These are phyloP conservation scores for Steatocranus sp. DNA, from an alignment of 2,797 vertebrate species.

Conservation along the genomic window DNA sequence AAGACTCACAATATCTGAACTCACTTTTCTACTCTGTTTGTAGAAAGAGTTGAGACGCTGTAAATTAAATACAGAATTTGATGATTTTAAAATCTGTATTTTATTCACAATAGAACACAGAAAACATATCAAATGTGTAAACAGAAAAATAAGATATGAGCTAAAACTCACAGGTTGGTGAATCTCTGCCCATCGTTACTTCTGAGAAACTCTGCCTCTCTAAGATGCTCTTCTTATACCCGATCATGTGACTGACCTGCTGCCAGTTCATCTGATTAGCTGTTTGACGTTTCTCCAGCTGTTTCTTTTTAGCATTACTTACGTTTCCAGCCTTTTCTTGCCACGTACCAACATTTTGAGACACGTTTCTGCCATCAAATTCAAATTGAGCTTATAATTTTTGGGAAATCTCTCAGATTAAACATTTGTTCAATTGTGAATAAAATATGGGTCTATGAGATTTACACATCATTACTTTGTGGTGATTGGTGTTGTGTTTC, in stretches of 20 bases:
- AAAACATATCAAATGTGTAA: background rate
- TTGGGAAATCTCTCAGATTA: background rate
- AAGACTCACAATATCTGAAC: background rate
- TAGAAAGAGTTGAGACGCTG: background rate
- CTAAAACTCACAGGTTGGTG: background rate
- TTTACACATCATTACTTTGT: background rate
- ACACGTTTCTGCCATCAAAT: background rate
- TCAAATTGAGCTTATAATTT: background rate
- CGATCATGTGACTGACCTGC: background rate
- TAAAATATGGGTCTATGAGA: background rate
- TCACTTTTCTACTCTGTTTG: background rate
- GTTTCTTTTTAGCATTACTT: background rate
- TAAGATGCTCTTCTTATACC: background rate
- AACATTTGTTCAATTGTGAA: background rate
- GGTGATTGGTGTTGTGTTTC: background rate
- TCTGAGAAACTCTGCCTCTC: background rate
- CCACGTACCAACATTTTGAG: fast-evolving
- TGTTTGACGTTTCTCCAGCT: background rate
- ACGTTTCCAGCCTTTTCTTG: background rate
- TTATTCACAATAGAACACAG: background rate
- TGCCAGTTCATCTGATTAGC: background rate
- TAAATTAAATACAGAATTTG: background rate
- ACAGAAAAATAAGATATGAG: background rate
- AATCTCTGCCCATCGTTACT: background rate
- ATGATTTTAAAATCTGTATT: background rate